phyloP scores from a whole-genome alignment of 2,113 vertebrate genomes.

The Chlamydotis undulata region DNA sequence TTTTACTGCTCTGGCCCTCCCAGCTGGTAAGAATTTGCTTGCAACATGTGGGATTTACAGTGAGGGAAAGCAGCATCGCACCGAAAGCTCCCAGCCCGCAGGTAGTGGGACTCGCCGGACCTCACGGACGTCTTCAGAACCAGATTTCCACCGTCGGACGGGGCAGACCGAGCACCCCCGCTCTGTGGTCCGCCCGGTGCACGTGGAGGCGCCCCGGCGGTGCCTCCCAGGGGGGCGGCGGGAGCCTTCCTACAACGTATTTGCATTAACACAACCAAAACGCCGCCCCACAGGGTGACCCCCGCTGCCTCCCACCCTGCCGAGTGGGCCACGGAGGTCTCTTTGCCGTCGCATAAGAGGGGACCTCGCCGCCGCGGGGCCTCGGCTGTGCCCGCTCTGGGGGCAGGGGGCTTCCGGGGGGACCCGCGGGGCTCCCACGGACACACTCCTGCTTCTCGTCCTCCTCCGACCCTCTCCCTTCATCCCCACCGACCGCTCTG shows the following conservation, averaged over 20 bases:
- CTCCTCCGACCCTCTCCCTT: neutral
- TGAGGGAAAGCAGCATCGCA: neutral
- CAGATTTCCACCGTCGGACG: neutral
- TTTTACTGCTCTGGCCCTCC: slow-evolving; percentile 53
- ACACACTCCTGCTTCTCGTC: neutral
- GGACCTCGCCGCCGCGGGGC: neutral
- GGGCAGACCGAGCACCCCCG: neutral
- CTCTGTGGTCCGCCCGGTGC: neutral
- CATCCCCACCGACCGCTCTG: neutral
- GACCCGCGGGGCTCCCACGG: neutral
- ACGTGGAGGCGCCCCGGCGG: too few relatives aligned
- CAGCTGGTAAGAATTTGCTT: slow-evolving; percentile 51
- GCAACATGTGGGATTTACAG: slow-evolving; percentile 18
- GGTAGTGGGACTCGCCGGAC: neutral
- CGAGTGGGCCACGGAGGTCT: neutral
- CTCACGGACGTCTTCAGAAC: neutral
- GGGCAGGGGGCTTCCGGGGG: neutral
- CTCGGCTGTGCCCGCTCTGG: neutral
- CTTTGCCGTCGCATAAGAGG: too few relatives aligned
- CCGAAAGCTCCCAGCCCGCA: neutral
- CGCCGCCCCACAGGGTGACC: neutral
- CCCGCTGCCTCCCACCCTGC: neutral
- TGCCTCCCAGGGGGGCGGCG: neutral
- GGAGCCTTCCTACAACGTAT: too few relatives aligned
- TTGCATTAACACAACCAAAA: neutral